A percentile compares a stretch with the other conserved stretches of the same genome.
phyloP scores from a whole-genome alignment of 1,140 invertebrate species.

The Eciton burchellii region DNA sequence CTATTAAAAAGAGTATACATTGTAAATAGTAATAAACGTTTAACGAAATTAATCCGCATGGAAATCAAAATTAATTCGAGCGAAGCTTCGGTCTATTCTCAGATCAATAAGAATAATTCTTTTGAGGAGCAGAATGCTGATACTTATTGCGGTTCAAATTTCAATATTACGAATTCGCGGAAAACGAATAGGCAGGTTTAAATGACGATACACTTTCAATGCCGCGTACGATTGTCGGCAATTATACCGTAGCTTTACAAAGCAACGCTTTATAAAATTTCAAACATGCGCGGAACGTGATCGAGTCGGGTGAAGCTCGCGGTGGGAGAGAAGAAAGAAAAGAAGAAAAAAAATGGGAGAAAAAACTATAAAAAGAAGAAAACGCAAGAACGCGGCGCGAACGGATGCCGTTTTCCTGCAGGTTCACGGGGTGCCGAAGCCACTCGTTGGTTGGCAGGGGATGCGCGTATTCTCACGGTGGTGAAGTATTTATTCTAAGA shows the following conservation, averaged over 20 bases:
- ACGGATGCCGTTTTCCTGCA: conserved; percentile 50
- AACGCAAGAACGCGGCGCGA: conserved; percentile 21
- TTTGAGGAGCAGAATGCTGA: not conserved
- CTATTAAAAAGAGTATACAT: not conserved
- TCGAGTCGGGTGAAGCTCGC: not conserved
- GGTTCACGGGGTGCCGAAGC: conserved; percentile 54
- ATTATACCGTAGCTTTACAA: not conserved
- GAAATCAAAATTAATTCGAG: not conserved
- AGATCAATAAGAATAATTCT: not conserved
- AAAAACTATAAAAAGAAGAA: no score
- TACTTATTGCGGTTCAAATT: not conserved
- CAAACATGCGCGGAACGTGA: conserved; percentile 1
- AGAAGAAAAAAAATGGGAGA: no score
- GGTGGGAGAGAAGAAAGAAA: no score
- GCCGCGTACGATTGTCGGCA: not conserved
- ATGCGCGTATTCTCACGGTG: conserved; percentile 80
- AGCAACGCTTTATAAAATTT: not conserved
- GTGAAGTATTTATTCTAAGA: conserved; percentile 82
- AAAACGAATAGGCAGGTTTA: not conserved
- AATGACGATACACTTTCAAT: not conserved
- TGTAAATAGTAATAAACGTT: not conserved
- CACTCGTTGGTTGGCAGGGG: conserved; percentile 54
- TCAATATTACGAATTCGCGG: no score
- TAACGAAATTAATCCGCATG: not conserved
- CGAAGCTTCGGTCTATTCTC: not conserved